These are phyloP conservation scores for Zaprionus africanus DNA, from an alignment of 1,140 invertebrate genomes.

Conservation along the genomic window DNA sequence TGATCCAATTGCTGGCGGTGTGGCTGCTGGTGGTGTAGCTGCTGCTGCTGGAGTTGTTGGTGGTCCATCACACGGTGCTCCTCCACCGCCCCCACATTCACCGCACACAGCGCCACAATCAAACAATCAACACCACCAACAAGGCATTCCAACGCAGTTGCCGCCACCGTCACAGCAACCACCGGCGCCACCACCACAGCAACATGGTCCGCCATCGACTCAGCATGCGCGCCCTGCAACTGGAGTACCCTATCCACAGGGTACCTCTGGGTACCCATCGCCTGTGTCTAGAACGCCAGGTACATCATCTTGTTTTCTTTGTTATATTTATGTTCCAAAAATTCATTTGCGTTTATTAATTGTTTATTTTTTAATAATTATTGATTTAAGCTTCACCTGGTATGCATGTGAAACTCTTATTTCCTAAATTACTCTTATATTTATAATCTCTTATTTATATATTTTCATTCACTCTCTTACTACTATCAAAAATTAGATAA, in stretches of 20 bases:
- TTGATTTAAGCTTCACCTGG: slow-evolving; percentile 20
- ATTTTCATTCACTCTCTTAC: not conserved
- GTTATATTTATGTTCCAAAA: slow-evolving; percentile 30
- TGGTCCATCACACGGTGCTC: slow-evolving; percentile 54
- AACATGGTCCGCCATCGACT: slow-evolving; percentile 64
- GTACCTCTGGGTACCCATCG: slow-evolving; percentile 81
- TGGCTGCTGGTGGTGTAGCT: slow-evolving; percentile 39
- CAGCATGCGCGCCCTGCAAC: slow-evolving; percentile 78
- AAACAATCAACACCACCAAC: slow-evolving; percentile 60
- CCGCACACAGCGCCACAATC: slow-evolving; percentile 58
- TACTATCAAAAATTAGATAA: too few species aligned
- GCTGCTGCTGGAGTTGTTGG: slow-evolving; percentile 48
- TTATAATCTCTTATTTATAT: too few species aligned
- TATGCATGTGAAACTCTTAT: slow-evolving; percentile 31
- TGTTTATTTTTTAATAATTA: slow-evolving; percentile 29
- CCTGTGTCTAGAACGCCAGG: slow-evolving; percentile 85
- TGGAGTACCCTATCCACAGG: slow-evolving; percentile 83
- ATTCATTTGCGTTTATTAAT: slow-evolving; percentile 23
- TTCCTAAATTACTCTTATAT: slow-evolving; percentile 6
- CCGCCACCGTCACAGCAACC: slow-evolving; percentile 54
- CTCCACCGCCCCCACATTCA: slow-evolving; percentile 71
- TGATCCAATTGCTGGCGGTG: slow-evolving; percentile 86
- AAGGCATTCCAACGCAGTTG: slow-evolving; percentile 48
- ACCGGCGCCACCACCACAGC: slow-evolving; percentile 59
- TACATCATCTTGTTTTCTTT: slow-evolving; percentile 74